Conservation (phyloP, 2,888 invertebrate species). For the Agrotis ipsilon region DNA sequence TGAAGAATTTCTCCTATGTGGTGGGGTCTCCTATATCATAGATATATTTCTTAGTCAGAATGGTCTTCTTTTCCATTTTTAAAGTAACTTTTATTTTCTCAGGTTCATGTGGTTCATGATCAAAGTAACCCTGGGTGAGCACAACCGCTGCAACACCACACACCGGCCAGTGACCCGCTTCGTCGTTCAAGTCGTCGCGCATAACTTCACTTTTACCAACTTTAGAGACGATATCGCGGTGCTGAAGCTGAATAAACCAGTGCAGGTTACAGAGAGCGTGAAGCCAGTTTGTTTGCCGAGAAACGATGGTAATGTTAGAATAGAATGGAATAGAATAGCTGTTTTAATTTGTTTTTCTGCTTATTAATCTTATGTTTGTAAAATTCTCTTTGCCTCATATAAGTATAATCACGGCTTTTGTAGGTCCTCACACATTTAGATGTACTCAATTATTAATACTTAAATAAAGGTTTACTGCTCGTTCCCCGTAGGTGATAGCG, state of each 20-base stretch:
- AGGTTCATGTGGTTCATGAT: constrained; percentile 98
- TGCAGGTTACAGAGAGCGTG: constrained; percentile 94
- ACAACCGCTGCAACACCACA: constrained; percentile 95
- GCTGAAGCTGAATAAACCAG: constrained; percentile 94
- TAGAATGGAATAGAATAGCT: too few species aligned
- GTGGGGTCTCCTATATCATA: too few species aligned
- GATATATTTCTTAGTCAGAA: not conserved
- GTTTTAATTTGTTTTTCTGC: too few species aligned
- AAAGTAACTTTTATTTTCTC: constrained; percentile 45
- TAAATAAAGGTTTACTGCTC: too few species aligned
- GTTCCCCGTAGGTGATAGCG: too few species aligned
- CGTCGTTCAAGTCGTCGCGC: constrained; percentile 93
- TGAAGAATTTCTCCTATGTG: too few species aligned
- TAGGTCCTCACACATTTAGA: too few species aligned
- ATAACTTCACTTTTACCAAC: constrained; percentile 95
- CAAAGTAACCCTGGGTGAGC: constrained; percentile 96
- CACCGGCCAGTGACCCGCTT: constrained; percentile 94
- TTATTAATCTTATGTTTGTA: too few species aligned
- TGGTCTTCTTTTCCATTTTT: not conserved
- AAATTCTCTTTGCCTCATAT: too few species aligned
- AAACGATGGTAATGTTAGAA: constrained; percentile 86
- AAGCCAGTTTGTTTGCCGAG: constrained; percentile 96
- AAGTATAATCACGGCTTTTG: too few species aligned
- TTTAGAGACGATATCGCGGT: constrained; percentile 97
- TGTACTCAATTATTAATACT: too few species aligned